Conservation (phyloP, 2,113 vertebrate species). For the Antechinus flavipes region DNA sequence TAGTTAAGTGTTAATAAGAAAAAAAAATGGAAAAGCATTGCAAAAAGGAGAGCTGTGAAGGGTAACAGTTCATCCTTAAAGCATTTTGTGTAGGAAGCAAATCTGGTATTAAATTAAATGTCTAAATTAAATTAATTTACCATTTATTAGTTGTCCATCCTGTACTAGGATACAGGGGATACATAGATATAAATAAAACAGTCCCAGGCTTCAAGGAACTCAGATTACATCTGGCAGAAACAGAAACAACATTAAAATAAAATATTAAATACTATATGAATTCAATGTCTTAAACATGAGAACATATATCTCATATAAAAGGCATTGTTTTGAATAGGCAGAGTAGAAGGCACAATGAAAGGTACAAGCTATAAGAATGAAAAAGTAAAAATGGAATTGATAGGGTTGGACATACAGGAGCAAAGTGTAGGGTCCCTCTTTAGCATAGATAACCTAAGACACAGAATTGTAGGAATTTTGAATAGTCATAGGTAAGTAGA, state of each 20-base stretch:
- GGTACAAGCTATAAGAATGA: neutral
- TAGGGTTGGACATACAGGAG: neutral
- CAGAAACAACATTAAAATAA: neutral
- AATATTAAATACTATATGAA: neutral
- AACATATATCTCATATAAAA: neutral
- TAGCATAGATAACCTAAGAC: neutral
- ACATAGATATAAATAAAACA: neutral
- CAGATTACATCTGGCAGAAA: neutral
- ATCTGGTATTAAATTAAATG: neutral
- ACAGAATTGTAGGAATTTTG: neutral
- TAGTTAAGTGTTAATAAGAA: neutral
- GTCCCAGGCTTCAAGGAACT: neutral
- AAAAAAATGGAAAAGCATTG: neutral
- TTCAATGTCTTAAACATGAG: neutral
- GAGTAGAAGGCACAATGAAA: neutral
- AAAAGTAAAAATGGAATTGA: neutral
- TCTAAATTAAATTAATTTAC: neutral
- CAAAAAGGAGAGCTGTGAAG: neutral
- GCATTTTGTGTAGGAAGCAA: neutral
- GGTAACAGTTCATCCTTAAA: neutral
- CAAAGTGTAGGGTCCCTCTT: neutral
- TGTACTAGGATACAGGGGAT: neutral
- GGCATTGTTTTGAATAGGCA: neutral
- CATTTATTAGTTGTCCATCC: neutral
- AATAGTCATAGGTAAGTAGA: neutral